Percentiles rank a stretch among this genome's conserved stretches.
phyloP scores from a whole-genome alignment of 2,113 vertebrate species.

The Hyaena hyaena region DNA sequence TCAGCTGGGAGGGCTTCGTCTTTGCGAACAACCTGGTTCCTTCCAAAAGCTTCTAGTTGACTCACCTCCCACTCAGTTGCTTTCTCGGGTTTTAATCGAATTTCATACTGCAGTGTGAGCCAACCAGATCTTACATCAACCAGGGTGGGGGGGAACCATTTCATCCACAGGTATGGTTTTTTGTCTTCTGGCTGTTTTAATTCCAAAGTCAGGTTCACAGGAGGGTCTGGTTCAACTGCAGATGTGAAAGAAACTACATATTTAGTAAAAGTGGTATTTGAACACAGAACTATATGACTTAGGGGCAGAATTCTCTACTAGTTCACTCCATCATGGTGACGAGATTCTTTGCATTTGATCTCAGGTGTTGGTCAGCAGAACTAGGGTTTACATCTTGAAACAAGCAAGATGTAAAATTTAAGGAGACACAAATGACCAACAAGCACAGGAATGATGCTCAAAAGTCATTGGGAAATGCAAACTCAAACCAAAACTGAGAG shows the following conservation, averaged over 20 bases:
- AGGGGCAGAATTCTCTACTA: not conserved
- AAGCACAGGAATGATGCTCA: not conserved
- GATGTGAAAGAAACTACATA: slow-evolving; percentile 62
- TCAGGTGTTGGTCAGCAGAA: not conserved
- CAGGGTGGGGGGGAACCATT: slow-evolving; percentile 90
- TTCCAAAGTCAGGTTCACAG: slow-evolving; percentile 88
- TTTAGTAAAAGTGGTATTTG: not conserved
- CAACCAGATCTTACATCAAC: slow-evolving; percentile 90
- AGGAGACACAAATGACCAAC: not conserved
- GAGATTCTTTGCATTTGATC: not conserved
- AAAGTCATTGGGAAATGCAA: not conserved
- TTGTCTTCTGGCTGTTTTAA: slow-evolving; percentile 80
- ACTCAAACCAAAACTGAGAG: not conserved
- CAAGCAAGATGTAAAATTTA: not conserved
- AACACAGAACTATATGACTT: not conserved
- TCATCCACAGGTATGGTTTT: slow-evolving; percentile 87
- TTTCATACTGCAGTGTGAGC: slow-evolving; percentile 91
- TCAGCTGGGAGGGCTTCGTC: not conserved
- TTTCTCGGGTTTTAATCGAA: slow-evolving; percentile 89
- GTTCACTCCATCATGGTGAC: not conserved
- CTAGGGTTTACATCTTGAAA: not conserved
- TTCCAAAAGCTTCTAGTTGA: not conserved
- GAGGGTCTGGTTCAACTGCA: slow-evolving; percentile 93
- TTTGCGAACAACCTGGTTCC: not conserved
- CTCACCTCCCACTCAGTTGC: slow-evolving; percentile 93